A percentile compares a stretch with the other conserved stretches of the same genome.
Conservation (phyloP, 1,140 invertebrate species). For the Bombus superbus region DNA sequence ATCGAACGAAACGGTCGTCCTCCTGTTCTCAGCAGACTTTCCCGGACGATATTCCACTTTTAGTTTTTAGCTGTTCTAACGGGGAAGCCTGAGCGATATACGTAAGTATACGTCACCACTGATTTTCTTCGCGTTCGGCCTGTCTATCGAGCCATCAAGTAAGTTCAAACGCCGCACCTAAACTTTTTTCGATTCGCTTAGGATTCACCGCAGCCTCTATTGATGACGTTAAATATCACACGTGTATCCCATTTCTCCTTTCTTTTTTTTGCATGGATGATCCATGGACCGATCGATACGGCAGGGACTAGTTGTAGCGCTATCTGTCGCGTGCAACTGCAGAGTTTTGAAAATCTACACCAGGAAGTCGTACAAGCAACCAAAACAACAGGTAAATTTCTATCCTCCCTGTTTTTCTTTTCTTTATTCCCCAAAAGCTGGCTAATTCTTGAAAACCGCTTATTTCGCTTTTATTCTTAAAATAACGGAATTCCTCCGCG, state of each 20-base stretch:
- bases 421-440: not conserved
- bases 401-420: not conserved
- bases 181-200: too few relatives aligned
- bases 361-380: conserved; percentile 77
- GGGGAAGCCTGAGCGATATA: not conserved
- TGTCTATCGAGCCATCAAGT: too few relatives aligned
- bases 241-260: not conserved
- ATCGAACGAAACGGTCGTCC: not conserved
- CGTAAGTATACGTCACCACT: not conserved
- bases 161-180: too few relatives aligned
- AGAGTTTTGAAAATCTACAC: conserved; percentile 84
- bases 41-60: not conserved
- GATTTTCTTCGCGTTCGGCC: not conserved
- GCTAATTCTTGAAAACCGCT: not conserved
- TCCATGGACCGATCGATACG: not conserved
- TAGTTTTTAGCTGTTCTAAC: not conserved
- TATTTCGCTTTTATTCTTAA: too few relatives aligned
- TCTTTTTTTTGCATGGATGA: conserved; percentile 29
- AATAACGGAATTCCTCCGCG: too few relatives aligned
- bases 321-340: conserved; percentile 87
- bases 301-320: conserved; percentile 85
- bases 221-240: not conserved
- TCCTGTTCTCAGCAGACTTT: not conserved
- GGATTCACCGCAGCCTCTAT: too few relatives aligned
- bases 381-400: conserved; percentile 76